Percentiles rank a stretch among this genome's conserved stretches.
Evolutionary conservation across 2,888 invertebrate genomes (phyloP).

Genomic region (Chrysodeixis includens): DNA sequence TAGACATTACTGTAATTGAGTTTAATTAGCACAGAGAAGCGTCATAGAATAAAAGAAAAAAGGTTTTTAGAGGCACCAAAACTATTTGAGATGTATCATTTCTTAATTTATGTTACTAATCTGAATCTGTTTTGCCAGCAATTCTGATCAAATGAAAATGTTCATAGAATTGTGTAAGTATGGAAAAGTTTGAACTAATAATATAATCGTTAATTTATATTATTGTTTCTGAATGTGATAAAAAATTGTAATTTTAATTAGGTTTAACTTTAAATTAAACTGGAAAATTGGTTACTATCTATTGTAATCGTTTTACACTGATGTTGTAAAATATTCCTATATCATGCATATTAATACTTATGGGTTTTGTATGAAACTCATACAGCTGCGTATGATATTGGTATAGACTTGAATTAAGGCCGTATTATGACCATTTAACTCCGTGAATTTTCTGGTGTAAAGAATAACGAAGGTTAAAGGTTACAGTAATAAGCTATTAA

Average conservation of each 20-base stretch:
- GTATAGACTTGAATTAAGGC: neutral
- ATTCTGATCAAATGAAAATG: neutral
- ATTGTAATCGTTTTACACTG: neutral
- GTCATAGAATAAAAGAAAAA: neutral
- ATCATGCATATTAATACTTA: neutral
- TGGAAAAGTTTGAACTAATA: neutral
- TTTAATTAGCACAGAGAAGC: neutral
- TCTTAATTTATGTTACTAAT: neutral
- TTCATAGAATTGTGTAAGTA: neutral
- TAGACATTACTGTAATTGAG: too few relatives aligned
- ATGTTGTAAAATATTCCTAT: neutral
- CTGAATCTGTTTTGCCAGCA: constrained; percentile 22
- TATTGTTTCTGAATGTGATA: constrained; percentile 47
- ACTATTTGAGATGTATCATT: neutral
- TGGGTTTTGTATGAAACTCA: neutral
- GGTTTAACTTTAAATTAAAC: constrained; percentile 6
- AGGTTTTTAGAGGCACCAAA: neutral
- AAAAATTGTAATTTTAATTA: constrained; percentile 22
- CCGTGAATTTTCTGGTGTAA: neutral
- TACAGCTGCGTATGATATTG: neutral
- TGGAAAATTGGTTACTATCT: neutral
- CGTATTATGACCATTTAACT: neutral
- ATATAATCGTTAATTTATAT: constrained; percentile 23
- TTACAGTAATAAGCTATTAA: neutral
- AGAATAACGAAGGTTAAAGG: neutral